Evolutionary conservation across 2,797 vertebrate species (phyloP), one percentile per base, ranked within the genome.

Genomic region (Rhinogobio ventralis): DNA sequence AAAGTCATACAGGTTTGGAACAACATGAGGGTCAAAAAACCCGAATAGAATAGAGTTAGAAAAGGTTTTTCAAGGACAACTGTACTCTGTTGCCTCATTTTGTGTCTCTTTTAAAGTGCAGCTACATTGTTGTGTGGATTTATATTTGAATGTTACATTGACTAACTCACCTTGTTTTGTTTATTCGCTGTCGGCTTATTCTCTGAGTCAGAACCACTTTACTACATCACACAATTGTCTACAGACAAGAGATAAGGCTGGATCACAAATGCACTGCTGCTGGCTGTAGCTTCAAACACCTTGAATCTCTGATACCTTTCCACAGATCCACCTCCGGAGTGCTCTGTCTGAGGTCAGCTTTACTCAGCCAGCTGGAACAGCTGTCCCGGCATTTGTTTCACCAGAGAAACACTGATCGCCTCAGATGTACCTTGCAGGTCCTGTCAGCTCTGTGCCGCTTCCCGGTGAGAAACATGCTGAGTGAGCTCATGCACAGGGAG

Each of bases 351-450:
- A 76, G 86, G 82, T 25, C 77, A 74, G 81, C 64, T 86, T 64
- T 62, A 68, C 62, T 73, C 81, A 83, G 88, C 81, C 81, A 72
- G 68, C 73, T 68, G 83, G 85, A 88, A 90, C 86, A 85, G 77
- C 89, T 87, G 89, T 87, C 89, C 73, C 74, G 6, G 68, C 82
- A 49, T 85, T 85, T 86, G 86, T 86, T 81, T 86, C 68, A 64
- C 46, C 25, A 77, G 84, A 79, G 82, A 82, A 85, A 79, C 68
- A 80, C 87, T 74, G 86, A 85, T 87, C 75, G 80, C 80, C 76
- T 81, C 51, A 42, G 87, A 87, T 84, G 86, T 86, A 85, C 83
- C 82, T 86, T 30, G 79, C 84, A 82, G 82, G 83, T 82, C 53
- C 87, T 86, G 87, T 87, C 87, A 87, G 85, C 76, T 81, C 73